Conservation (phyloP, 1,140 invertebrate species). For the Bombyx mandarina region DNA sequence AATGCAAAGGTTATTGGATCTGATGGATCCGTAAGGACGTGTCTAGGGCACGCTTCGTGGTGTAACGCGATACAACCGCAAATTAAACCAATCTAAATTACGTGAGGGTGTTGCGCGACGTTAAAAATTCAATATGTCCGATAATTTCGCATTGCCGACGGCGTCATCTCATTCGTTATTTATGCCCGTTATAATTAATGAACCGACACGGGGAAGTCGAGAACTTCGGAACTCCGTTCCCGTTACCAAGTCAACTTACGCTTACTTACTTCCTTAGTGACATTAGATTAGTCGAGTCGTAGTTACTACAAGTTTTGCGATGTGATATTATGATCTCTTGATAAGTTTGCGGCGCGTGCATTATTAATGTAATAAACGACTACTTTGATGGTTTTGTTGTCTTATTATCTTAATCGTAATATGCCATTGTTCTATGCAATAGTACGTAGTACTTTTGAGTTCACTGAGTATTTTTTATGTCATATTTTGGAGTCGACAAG, state of each 20-base stretch:
- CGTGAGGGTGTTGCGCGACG: too few relatives aligned
- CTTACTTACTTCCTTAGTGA: conserved; percentile 52
- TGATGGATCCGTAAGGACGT: too few relatives aligned
- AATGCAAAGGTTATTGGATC: too few relatives aligned
- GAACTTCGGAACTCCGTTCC: conserved; percentile 11
- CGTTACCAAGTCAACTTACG: conserved; percentile 44
- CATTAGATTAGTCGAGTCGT: conserved; percentile 42
- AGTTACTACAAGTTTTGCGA: conserved; percentile 34
- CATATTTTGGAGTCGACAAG: background rate
- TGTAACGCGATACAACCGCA: too few relatives aligned
- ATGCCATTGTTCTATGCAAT: too few relatives aligned
- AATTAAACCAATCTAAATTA: too few relatives aligned
- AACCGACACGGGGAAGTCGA: background rate
- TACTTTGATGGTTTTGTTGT: background rate
- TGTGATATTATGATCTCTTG: conserved; percentile 17
- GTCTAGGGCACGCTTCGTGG: too few relatives aligned
- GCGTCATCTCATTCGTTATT: background rate
- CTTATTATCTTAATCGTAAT: too few relatives aligned
- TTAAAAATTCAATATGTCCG: too few relatives aligned
- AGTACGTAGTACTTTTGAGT: too few relatives aligned
- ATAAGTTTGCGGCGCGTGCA: background rate
- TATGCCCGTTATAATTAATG: conserved; percentile 1
- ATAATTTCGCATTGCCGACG: background rate
- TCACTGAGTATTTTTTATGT: background rate
- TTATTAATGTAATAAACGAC: conserved; percentile 1